A percentile compares a stretch with the other conserved stretches of the same genome.
Evolutionary conservation across 2,888 invertebrate species (phyloP).

Genomic region (Drosophila kambysellisi): DNA sequence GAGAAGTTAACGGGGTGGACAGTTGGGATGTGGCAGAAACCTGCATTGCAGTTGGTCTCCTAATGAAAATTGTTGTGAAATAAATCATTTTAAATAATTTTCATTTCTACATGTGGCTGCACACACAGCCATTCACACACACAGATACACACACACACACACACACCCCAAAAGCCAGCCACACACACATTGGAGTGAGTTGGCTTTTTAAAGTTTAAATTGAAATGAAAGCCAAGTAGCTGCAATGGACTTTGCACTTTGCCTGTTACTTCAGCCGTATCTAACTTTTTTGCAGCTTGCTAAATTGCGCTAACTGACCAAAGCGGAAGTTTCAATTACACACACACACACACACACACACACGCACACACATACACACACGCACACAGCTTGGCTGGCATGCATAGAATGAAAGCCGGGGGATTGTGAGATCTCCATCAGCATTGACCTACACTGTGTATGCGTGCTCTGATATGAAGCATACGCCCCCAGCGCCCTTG

Average conservation of each 20-base stretch:
- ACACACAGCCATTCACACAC: conserved; percentile 30
- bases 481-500: conserved; percentile 58
- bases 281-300: conserved; percentile 78
- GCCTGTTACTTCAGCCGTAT: conserved; percentile 78
- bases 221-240: conserved; percentile 79
- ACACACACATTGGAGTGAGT: conserved; percentile 8
- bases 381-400: conserved; percentile 25
- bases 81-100: conserved; percentile 80
- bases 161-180: background rate
- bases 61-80: conserved; percentile 80
- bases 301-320: conserved; percentile 81
- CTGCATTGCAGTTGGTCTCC: conserved; percentile 72
- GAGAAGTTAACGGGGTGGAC: background rate
- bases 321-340: conserved; percentile 80
- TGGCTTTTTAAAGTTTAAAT: conserved; percentile 71
- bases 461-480: conserved; percentile 72
- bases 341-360: conserved; percentile 26
- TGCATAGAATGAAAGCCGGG: conserved; percentile 13
- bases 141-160: conserved; percentile 1
- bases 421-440: conserved; percentile 33
- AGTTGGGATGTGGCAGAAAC: conserved; percentile 13
- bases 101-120: conserved; percentile 66
- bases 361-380: background rate
- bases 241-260: conserved; percentile 78
- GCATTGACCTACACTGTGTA: conserved; percentile 76